A percentile compares a stretch with the other conserved stretches of the same genome.
These are phyloP conservation scores for Netelia virgata DNA, from an alignment of 2,888 invertebrate genomes.

Conservation along the genomic window DNA sequence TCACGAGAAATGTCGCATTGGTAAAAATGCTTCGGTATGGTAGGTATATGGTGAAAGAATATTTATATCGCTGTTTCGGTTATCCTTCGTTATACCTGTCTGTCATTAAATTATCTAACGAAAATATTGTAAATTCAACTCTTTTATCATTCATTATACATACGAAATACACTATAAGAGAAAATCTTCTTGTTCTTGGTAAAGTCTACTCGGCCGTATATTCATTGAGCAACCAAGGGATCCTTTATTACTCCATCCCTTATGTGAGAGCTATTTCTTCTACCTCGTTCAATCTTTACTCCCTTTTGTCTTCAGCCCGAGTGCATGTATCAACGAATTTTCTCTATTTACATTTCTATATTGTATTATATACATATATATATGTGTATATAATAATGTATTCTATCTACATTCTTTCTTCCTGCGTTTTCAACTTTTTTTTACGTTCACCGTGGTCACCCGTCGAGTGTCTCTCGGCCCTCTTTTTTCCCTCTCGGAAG, in stretches of 20 bases:
- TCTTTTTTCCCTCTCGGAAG: conserved; percentile 54
- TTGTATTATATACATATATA: background rate
- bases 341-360: conserved; percentile 2
- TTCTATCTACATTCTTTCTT: conserved; percentile 53
- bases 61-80: background rate
- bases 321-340: background rate
- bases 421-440: conserved; percentile 56
- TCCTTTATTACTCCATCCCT: conserved; percentile 31
- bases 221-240: conserved; percentile 10
- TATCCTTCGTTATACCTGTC: background rate
- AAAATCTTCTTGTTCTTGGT: background rate
- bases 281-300: background rate
- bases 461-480: conserved; percentile 55
- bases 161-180: background rate
- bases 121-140: background rate
- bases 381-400: conserved; percentile 38
- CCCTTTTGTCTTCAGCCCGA: conserved; percentile 27
- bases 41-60: background rate
- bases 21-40: background rate
- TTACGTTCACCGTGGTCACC: conserved; percentile 47
- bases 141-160: conserved; percentile 20
- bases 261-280: conserved; percentile 30
- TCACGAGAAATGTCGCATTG: background rate
- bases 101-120: conserved; percentile 1
- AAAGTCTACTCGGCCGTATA: background rate